Base-by-base conservation (phyloP, 2,888 invertebrate species). In the Sphaerolaimus hirsutus region DNA sequence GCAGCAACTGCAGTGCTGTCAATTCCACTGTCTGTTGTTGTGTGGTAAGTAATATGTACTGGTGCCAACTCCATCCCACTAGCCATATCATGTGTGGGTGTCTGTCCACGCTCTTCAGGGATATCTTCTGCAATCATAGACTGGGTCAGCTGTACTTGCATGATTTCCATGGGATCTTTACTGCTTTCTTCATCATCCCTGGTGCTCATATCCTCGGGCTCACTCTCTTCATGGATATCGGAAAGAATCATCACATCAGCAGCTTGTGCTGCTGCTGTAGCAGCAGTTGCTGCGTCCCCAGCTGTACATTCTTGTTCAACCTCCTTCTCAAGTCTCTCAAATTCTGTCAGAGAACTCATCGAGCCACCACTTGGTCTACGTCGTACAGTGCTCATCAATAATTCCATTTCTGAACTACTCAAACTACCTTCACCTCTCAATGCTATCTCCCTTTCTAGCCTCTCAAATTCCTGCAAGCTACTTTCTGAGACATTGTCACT, bases 171-270 rank as follows among this genome's bases (percentile, higher is more conserved):
- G 10, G 10, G 12, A 40, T 23, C 40, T 23, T 40, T 14, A 7
- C 22, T 56, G 7, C 57, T 56, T 40, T 61, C 61, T 32, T 60
- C 59, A 41, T 59, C 59, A 19, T 56, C 61, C 1, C 55, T 51
- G 12, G 52, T 53, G 46, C 60, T 60, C 59, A 61, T 61, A 38
- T 60, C 60, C 41, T 61, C 61, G 1, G 55, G 55, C 48, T 61
- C 61, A 17, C 54, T 54, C 46, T 61, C 61, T 44, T 61, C 61
- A 12, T 55, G 50, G 25, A 61, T 61, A 44, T 61, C 59, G 14
- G 57, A 57, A 26, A 61, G 49, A 50, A 59, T 55, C 61, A 61
- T 61, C n/a, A 57, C 55, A 42, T 59, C 59, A 23, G 42, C 22
- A 10, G 26, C 22, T 2, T 23, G 7, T 7, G 35, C 3, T 23